These are phyloP conservation scores for Callospermophilus lateralis DNA, from an alignment of 2,113 vertebrate species.

Conservation along the genomic window DNA sequence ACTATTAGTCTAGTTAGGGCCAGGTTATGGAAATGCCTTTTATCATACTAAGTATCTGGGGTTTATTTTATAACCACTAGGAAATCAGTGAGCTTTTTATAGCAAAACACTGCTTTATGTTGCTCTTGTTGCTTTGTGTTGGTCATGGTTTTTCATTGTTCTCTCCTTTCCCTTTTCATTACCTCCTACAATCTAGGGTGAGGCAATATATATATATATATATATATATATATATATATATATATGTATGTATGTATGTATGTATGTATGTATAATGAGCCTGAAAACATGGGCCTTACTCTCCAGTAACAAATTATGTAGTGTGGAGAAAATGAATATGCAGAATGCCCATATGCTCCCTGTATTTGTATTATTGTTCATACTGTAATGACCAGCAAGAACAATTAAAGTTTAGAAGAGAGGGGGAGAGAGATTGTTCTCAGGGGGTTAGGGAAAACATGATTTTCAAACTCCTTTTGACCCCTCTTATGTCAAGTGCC, in stretches of 20 bases:
- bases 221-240: background rate
- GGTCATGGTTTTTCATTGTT: background rate
- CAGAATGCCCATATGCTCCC: background rate
- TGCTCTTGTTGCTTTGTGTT: background rate
- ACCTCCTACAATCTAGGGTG: background rate
- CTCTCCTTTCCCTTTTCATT: constrained; percentile 26
- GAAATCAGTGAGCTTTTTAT: constrained; percentile 44
- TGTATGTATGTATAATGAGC: background rate
- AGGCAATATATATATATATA: background rate
- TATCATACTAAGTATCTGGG: constrained; percentile 34
- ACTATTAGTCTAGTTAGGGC: background rate
- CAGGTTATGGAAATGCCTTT: constrained; percentile 18
- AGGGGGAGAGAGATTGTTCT: background rate
- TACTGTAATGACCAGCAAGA: background rate
- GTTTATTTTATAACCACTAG: constrained; percentile 50
- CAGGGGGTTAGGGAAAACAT: background rate
- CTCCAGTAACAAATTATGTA: constrained; percentile 16
- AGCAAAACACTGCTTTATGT: background rate
- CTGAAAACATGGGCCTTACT: constrained; percentile 14
- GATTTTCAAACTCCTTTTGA: constrained; percentile 44
- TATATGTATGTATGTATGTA: background rate
- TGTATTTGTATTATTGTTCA: constrained; percentile 24
- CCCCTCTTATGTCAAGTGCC: background rate
- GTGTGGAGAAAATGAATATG: background rate
- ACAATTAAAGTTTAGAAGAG: background rate